phyloP scores from a whole-genome alignment of 2,113 vertebrate genomes.

The Salvelinus sp. region DNA sequence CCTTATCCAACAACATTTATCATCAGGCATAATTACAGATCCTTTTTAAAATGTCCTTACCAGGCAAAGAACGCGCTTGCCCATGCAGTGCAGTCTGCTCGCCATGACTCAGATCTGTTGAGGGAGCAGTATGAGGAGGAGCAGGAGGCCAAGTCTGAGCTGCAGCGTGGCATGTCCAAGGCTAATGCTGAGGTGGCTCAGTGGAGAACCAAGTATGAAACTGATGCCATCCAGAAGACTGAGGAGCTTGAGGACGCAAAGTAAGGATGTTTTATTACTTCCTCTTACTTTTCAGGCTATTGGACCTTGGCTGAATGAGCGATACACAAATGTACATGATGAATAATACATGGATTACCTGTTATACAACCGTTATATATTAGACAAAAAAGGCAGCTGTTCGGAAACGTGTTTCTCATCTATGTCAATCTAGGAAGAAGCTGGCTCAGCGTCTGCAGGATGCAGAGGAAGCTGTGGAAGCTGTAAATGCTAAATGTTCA shows the following conservation, averaged over 20 bases:
- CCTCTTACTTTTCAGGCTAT: background rate
- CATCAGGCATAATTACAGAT: no score
- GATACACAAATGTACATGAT: background rate
- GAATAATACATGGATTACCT: background rate
- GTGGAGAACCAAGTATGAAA: constrained; percentile 72
- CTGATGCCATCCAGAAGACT: constrained; percentile 64
- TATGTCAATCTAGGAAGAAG: constrained; percentile 13
- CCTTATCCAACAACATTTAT: background rate
- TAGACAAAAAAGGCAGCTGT: no score
- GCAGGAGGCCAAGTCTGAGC: constrained; percentile 66
- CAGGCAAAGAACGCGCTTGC: constrained; percentile 65
- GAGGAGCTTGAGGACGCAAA: constrained; percentile 74
- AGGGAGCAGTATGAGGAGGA: constrained; percentile 68
- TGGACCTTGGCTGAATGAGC: background rate
- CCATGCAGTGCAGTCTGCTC: constrained; percentile 74
- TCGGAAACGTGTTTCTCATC: background rate
- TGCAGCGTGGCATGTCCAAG: constrained; percentile 75
- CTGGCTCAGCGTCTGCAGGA: constrained; percentile 42
- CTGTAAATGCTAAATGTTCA: constrained; percentile 45
- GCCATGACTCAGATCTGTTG: constrained; percentile 75
- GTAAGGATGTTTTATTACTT: constrained; percentile 38
- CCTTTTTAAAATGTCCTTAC: background rate
- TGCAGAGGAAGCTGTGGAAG: constrained; percentile 47
- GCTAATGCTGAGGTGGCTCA: constrained; percentile 79
- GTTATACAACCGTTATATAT: background rate